Evolutionary conservation across 2,113 vertebrate genomes (phyloP), one percentile per base, ranked within the genome.

Genomic region (Apistogramma diplotaenia): DNA sequence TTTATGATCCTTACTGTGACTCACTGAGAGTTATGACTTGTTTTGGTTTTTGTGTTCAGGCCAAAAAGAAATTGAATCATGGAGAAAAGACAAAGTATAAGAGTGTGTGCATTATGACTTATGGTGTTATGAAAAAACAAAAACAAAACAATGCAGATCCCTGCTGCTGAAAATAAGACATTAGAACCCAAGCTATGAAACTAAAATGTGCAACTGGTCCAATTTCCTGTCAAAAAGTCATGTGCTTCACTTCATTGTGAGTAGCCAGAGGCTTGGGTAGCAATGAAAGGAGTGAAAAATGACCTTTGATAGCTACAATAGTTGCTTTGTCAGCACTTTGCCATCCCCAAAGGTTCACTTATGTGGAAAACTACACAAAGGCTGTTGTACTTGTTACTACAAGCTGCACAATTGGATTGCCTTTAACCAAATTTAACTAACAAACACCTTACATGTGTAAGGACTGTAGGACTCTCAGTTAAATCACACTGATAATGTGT

Each of bases 11-110:
- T 60, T 53, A n/a, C 23, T 46, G 70, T 71, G 78, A 88, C 62
- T 87, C 82, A 80, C 4, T 71, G 21, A 84, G 6, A 74, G 82
- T 88, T 77, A 18, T 46, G 49, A 79, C 85, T 85, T 74, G 21
- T 76, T 70, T 80, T 56, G 46, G 57, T 33, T 82, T 75, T 55
- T 72, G 16, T 23, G 46, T 72, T 65, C 10, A 53, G 35, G n/a
- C 10, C 12, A 53, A 56, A 82, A 72, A 53, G 23, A 8, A 83
- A 60, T 72, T 11, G 31, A 80, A 79, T 54, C 56, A 58, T 16
- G 0, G 46, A 60, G 15, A 18, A 55, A 58, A 76, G 33, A 85
- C 56, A 73, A 65, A 77, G 51, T 23, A 43, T 9, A 21, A n/a
- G 12, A 2, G 11, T 29, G 10, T 29, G 43, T 61, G 23, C 27